Evolutionary conservation across 1,140 invertebrate genomes (phyloP), one percentile per base, ranked within the genome.

Genomic region (Pseudomyrmex dendroicus): DNA sequence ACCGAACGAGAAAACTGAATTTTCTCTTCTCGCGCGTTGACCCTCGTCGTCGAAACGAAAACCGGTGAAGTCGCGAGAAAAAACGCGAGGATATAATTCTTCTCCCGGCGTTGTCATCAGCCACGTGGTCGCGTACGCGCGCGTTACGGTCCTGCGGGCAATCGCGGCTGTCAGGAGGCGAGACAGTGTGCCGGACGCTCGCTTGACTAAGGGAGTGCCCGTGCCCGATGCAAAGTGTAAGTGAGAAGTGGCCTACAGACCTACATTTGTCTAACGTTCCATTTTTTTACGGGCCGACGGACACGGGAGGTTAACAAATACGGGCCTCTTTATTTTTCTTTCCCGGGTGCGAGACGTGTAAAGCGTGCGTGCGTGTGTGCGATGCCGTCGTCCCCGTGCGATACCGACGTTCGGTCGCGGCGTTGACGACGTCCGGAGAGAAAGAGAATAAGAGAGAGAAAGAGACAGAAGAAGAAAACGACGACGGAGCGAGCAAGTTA

Each of bases 191-290:
- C 63, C 91, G 90, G 91, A 92, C 91, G 91, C 93, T 93, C 93
- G 93, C 92, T 94, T 94, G 93, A 94, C 93, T 94, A 90, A 92
- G 92, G 91, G 92, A 93, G 92, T 93, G 92, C 88, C 91, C 88
- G 91, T 91, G 90, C 89, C 35, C 90, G 89, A 94, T 95, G 95
- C 94, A 95, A 95, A 95, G 95, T 95, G 95, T 95, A 95, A 96
- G 95, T 95, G 94, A 35, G 35, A 95, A 95, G 95, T 96, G 95
- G 95, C 95, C 95, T 96, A 96, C 94, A 96, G 95, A 96, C 95
- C 95, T 96, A 96, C 95, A 96, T 96, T 96, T 95, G 92, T 93
- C 93, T 93, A 94, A 94, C 94, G 94, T 95, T 94, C 93, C 92
- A 94, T 94, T 95, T 95, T 95, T 95, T 91, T 91, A 20, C 92